A percentile compares a stretch with the other conserved stretches of the same genome.
Conservation (phyloP, 2,888 invertebrate genomes). For the Pseudococcus viburni region DNA sequence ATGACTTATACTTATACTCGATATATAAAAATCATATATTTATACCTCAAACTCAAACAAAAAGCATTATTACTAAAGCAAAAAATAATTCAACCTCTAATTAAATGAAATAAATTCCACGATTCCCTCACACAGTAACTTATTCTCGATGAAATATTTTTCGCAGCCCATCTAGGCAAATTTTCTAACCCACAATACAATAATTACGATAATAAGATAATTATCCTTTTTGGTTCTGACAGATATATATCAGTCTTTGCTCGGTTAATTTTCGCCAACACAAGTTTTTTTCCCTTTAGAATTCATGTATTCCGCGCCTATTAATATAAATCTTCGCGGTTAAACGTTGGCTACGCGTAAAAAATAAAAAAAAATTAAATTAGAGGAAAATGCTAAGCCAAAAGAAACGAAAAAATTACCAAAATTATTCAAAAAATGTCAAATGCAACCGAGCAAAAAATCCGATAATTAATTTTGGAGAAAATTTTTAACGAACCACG, state of each 20-base stretch:
- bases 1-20: too few species aligned
- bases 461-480: conserved; percentile 51
- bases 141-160: background rate
- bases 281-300: conserved; percentile 20
- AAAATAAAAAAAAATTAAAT: conserved; percentile 49
- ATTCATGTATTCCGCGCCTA: conserved; percentile 14
- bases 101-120: too few species aligned
- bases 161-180: background rate
- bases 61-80: too few species aligned
- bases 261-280: conserved; percentile 45
- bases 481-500: conserved; percentile 56
- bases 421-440: conserved; percentile 59
- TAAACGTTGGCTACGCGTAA: conserved; percentile 31
- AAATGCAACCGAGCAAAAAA: conserved; percentile 56
- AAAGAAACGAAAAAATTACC: conserved; percentile 58
- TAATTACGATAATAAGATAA: conserved; percentile 49
- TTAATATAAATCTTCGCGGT: conserved; percentile 55
- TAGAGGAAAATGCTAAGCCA: conserved; percentile 52
- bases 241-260: conserved; percentile 33
- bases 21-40: too few species aligned
- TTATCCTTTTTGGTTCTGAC: conserved; percentile 33
- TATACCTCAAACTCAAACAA: too few species aligned
- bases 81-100: too few species aligned
- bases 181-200: background rate
- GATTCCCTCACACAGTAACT: too few species aligned